phyloP scores from a whole-genome alignment of 2,113 vertebrate species.

The Eupsittula cactorum region DNA sequence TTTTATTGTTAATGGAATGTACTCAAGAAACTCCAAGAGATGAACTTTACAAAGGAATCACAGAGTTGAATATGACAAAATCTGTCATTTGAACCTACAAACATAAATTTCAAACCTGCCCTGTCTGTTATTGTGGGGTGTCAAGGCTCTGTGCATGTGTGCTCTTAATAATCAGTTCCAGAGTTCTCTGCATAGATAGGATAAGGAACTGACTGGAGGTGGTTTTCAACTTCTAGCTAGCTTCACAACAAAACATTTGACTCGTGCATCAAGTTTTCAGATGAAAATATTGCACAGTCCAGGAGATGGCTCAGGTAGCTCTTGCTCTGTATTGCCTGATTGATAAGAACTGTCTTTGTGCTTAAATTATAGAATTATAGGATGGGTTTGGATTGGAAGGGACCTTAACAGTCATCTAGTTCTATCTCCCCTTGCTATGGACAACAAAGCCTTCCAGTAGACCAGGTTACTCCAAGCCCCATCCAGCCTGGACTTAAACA shows the following conservation, averaged over 20 bases:
- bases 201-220: accelerated
- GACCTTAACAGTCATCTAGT: not conserved
- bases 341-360: not conserved
- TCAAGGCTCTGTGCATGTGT: not conserved
- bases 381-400: not conserved
- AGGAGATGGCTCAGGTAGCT: not conserved
- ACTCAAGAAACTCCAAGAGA: not conserved
- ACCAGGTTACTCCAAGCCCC: not conserved
- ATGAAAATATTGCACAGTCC: not conserved
- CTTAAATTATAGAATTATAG: not conserved
- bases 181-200: not conserved
- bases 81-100: not conserved
- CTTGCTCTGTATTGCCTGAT: not conserved
- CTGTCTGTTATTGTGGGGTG: not conserved
- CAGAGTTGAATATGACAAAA: not conserved
- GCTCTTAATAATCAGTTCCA: not conserved
- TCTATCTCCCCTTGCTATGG: not conserved
- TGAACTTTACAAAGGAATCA: not conserved
- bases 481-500: not conserved
- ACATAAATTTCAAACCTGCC: accelerated
- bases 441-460: not conserved
- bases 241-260: not conserved
- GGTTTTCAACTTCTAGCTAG: not conserved
- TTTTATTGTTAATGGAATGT: not conserved
- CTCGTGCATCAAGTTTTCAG: not conserved